Evolutionary conservation across 1,140 invertebrate genomes (phyloP), one percentile per base, ranked within the genome.

Genomic region (Drosophila pseudoobscura): DNA sequence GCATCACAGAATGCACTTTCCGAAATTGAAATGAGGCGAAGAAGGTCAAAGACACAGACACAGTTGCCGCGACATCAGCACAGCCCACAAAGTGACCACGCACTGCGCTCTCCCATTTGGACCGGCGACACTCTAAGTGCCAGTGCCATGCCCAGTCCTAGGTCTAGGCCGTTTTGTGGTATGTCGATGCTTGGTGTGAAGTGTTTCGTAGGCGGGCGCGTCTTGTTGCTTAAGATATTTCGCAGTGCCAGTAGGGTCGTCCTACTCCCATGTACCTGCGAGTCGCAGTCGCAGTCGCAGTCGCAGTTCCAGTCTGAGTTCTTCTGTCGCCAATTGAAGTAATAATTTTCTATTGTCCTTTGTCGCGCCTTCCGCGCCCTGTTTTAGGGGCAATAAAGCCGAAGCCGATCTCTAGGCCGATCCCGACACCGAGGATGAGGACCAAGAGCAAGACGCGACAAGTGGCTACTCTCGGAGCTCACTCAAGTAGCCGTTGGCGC

Each of bases 301-400:
- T 35, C 54, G 44, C 46, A 5, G 11, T 39, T 39, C 35, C 35
- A 39, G 35, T 39, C 35, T 39, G 35, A 39, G 35, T 39, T 39
- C 35, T 39, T 39, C 11, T 84, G 77, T 87, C 78, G 82, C 83
- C 83, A 87, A 88, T 87, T 87, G 78, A 82, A 87, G 83, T 72
- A 87, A 88, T 87, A 87, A 88, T 87, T 78, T 71, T 87, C 65
- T 82, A 78, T 87, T 87, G 82, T 72, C 59, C 47, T 45, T 53
- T 65, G 74, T 77, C 74, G 74, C 70, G 64, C 74, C 54, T 58
- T 51, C 58, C 45, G 26, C 31, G 51, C 35, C 49, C 7, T 20
- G 29, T 17, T 24, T 29, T 22, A 3, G 39, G 15, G 49, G 59
- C 44, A 62, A 62, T 62, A 62, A 62, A 62, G 41, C 7, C 31